Percentiles rank a stretch among this genome's conserved stretches.
phyloP scores from a whole-genome alignment of 2,888 invertebrate species.

The Xylophagus ater region DNA sequence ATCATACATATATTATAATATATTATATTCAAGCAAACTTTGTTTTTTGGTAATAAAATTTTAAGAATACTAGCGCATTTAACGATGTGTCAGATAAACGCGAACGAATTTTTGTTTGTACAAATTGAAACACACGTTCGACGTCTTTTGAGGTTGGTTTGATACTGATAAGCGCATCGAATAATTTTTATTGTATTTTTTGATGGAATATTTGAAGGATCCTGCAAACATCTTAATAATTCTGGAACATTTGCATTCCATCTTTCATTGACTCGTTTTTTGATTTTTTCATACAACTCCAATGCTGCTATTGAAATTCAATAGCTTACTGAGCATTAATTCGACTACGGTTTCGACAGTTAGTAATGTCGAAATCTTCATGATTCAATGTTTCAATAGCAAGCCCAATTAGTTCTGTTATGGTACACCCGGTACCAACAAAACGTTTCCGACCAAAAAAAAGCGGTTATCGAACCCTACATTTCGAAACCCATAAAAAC shows the following conservation, averaged over 20 bases:
- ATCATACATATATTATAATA: no score
- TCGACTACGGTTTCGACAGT: neutral
- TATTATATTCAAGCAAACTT: no score
- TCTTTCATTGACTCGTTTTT: slow-evolving; percentile 3
- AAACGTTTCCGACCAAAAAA: no score
- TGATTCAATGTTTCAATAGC: neutral
- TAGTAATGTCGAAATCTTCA: slow-evolving; percentile 2
- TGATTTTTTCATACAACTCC: neutral
- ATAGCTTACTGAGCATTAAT: neutral
- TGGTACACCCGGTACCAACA: no score
- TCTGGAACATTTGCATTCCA: slow-evolving; percentile 1
- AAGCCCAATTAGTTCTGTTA: neutral
- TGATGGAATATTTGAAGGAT: neutral
- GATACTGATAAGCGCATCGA: no score
- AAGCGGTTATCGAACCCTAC: no score
- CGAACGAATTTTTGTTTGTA: slow-evolving; percentile 4
- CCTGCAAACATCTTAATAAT: neutral
- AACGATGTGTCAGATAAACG: slow-evolving; percentile 1
- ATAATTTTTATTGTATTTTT: neutral
- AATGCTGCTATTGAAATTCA: neutral
- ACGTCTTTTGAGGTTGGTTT: no score
- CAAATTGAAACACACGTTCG: no score
- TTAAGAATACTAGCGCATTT: slow-evolving; percentile 1
- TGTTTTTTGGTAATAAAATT: neutral
- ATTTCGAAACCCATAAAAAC: no score